A percentile compares a stretch with the other conserved stretches of the same genome.
Evolutionary conservation across 1,140 invertebrate species (phyloP).

Genomic region (Hypothenemus hampei): DNA sequence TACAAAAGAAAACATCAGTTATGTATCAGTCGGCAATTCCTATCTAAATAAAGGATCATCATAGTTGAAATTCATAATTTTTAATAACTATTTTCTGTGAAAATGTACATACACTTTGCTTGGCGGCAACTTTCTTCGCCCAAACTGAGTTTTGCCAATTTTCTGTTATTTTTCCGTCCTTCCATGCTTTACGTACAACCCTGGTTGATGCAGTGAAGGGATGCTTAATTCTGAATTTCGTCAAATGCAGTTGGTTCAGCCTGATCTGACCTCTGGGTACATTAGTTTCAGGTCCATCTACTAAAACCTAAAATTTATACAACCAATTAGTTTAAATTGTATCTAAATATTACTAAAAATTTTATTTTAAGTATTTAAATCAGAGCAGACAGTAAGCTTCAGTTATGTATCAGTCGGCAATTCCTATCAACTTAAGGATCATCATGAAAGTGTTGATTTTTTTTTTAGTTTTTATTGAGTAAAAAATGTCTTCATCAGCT

Average conservation of each 20-base stretch:
- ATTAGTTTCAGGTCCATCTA: slow-evolving; percentile 87
- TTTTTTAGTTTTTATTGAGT: too few species aligned
- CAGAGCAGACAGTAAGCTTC: slow-evolving; percentile 40
- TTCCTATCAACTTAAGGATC: slow-evolving; percentile 57
- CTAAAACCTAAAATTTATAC: slow-evolving; percentile 63
- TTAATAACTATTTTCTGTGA: not conserved
- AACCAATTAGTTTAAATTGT: slow-evolving; percentile 1
- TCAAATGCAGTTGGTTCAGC: slow-evolving; percentile 88
- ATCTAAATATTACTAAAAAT: slow-evolving; percentile 1
- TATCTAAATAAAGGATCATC: slow-evolving; percentile 53
- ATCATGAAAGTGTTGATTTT: too few species aligned
- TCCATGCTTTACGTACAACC: slow-evolving; percentile 86
- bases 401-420: slow-evolving; percentile 57
- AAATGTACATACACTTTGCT: slow-evolving; percentile 63
- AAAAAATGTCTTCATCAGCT: too few species aligned
- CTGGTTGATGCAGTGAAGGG: slow-evolving; percentile 81
- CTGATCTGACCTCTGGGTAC: slow-evolving; percentile 77
- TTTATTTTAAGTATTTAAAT: slow-evolving; percentile 7
- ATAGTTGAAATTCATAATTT: slow-evolving; percentile 35
- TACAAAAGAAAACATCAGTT: slow-evolving; percentile 45
- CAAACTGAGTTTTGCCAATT: slow-evolving; percentile 76
- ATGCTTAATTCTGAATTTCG: slow-evolving; percentile 83
- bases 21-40: slow-evolving; percentile 60
- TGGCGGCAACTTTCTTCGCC: slow-evolving; percentile 75
- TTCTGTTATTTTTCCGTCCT: slow-evolving; percentile 66